These are phyloP conservation scores for Menidia beryllina DNA, from an alignment of 2,113 vertebrate species.

Conservation along the genomic window DNA sequence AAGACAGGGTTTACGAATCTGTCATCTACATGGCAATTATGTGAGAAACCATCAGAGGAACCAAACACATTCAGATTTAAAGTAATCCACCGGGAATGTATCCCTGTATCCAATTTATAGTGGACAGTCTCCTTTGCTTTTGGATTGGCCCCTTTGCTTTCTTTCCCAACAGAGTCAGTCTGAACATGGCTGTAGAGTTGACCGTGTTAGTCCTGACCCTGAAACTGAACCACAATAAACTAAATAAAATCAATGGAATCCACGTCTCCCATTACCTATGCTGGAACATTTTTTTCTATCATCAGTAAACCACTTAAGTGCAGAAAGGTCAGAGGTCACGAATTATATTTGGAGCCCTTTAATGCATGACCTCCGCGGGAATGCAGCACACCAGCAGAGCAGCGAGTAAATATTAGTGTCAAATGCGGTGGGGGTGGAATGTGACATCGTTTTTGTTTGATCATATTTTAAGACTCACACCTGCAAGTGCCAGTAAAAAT, in stretches of 20 bases:
- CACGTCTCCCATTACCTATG: not conserved
- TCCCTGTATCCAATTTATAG: not conserved
- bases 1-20: not conserved
- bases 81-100: not conserved
- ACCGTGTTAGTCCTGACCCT: not conserved
- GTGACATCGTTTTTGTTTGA: conserved; percentile 8
- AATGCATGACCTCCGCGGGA: conserved; percentile 15
- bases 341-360: conserved; percentile 1
- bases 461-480: conserved; percentile 31
- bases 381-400: conserved; percentile 8
- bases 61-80: not conserved
- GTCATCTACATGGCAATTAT: not conserved
- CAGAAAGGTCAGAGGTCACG: not conserved
- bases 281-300: not conserved
- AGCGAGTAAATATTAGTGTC: conserved; percentile 4
- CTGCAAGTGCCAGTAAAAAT: conserved; percentile 16
- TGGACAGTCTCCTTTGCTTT: not conserved
- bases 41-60: not conserved
- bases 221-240: conserved; percentile 9
- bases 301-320: conserved; percentile 8
- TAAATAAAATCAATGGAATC: not conserved
- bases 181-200: not conserved
- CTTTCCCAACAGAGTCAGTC: not conserved
- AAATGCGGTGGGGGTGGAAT: not conserved
- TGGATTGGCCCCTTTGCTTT: not conserved